Evolutionary conservation across 2,113 vertebrate genomes (phyloP).

Genomic region (Chrysochloris asiatica): DNA sequence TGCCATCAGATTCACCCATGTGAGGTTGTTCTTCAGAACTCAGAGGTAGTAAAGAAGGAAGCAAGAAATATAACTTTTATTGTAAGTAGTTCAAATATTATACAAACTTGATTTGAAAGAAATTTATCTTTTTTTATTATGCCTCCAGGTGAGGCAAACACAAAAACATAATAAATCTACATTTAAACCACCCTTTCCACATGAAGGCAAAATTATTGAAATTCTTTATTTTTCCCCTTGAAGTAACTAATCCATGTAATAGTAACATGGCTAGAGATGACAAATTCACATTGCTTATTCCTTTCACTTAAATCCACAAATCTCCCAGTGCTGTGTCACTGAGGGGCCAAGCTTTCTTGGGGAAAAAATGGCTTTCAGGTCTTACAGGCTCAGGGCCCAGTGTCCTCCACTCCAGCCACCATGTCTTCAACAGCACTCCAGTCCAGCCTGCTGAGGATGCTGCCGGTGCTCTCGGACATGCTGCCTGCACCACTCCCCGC

Average conservation of each 20-base stretch:
- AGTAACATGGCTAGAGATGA: neutral
- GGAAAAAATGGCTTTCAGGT: neutral
- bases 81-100: conserved; percentile 50
- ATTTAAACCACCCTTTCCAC: conserved; percentile 3
- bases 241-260: neutral
- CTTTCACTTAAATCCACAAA: neutral
- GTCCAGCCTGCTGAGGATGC: conserved; percentile 92
- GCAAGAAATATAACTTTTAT: conserved; percentile 36
- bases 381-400: conserved; percentile 24
- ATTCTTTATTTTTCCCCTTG: conserved; percentile 57
- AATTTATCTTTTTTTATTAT: conserved; percentile 34
- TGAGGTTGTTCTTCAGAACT: conserved; percentile 19
- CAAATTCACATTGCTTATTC: neutral
- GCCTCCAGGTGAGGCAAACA: conserved; percentile 17
- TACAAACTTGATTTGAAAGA: conserved; percentile 14
- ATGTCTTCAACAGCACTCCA: conserved; percentile 93
- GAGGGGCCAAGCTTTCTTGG: neutral
- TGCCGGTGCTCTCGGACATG: conserved; percentile 88
- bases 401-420: conserved; percentile 85
- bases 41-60: neutral
- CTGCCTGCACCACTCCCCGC: conserved; percentile 75
- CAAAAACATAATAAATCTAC: conserved; percentile 34
- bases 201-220: conserved; percentile 4
- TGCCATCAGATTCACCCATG: neutral
- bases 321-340: neutral